Evolutionary conservation across 2,113 vertebrate genomes (phyloP).

Genomic region (Poeciliopsis retropinna): DNA sequence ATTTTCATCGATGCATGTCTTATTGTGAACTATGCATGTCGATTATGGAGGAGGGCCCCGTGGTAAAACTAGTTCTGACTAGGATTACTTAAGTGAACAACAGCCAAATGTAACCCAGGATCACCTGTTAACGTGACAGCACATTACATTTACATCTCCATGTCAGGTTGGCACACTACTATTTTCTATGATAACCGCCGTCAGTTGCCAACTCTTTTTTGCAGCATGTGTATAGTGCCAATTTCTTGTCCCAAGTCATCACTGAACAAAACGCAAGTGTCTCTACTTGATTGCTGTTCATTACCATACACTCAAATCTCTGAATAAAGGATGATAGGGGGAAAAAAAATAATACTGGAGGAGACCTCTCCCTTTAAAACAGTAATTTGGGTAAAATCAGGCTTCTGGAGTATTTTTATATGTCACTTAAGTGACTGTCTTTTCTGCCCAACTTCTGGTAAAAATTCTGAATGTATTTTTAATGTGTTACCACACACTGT

Average conservation of each 20-base stretch:
- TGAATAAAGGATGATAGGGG: slow-evolving; percentile 39
- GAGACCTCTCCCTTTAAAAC: slow-evolving; percentile 50
- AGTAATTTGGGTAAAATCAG: slow-evolving; percentile 46
- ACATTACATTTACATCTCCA: slow-evolving; percentile 21
- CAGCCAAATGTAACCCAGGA: slow-evolving; percentile 8
- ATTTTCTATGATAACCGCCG: slow-evolving; percentile 11
- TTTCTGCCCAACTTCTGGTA: slow-evolving; percentile 23
- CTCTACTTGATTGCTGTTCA: slow-evolving; percentile 63
- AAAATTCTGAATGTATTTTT: slow-evolving; percentile 36
- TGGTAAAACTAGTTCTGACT: slow-evolving; percentile 35
- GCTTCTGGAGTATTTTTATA: slow-evolving; percentile 52
- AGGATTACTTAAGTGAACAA: slow-evolving; percentile 16
- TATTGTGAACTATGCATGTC: slow-evolving; percentile 14
- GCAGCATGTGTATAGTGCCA: slow-evolving; percentile 16
- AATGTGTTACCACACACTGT: slow-evolving; percentile 14
- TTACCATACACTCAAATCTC: slow-evolving; percentile 60
- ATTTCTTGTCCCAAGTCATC: slow-evolving; percentile 29
- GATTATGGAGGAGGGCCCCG: slow-evolving; percentile 46
- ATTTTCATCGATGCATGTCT: slow-evolving; percentile 18
- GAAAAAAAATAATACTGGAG: slow-evolving; percentile 14
- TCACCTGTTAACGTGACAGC: slow-evolving; percentile 17
- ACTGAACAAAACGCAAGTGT: slow-evolving; percentile 43
- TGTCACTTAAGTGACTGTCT: slow-evolving; percentile 41
- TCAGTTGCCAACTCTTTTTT: slow-evolving; percentile 11
- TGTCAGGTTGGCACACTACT: slow-evolving; percentile 1